Conservation (phyloP, 2,797 vertebrate genomes). For the Amphiprion clarkii region DNA sequence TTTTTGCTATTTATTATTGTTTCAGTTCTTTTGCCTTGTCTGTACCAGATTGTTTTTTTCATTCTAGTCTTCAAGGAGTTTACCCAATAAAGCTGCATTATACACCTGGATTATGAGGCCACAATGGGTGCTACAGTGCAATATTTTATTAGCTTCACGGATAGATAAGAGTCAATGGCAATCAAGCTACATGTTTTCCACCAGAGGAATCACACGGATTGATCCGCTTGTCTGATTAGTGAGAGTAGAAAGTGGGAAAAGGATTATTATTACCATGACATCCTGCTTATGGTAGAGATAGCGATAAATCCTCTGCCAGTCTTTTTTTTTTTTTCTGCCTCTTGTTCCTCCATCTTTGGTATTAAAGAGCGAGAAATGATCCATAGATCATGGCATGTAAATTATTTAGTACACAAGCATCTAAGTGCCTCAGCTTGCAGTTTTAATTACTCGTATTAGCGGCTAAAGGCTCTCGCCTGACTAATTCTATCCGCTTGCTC, state of each 20-base stretch:
- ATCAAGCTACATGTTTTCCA: slow-evolving; percentile 74
- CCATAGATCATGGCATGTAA: slow-evolving; percentile 87
- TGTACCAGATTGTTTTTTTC: slow-evolving; percentile 21
- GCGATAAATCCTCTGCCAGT: slow-evolving; percentile 82
- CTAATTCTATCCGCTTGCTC: slow-evolving; percentile 86
- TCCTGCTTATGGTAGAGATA: slow-evolving; percentile 78
- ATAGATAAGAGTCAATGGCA: slow-evolving; percentile 68
- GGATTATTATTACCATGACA: slow-evolving; percentile 83
- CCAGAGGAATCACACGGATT: slow-evolving; percentile 65
- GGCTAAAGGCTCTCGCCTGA: slow-evolving; percentile 87
- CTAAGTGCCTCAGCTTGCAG: slow-evolving; percentile 85
- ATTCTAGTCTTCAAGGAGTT: slow-evolving; percentile 62
- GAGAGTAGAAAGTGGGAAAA: slow-evolving; percentile 65
- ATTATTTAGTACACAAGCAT: slow-evolving; percentile 89
- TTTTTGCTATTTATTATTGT: slow-evolving; percentile 39
- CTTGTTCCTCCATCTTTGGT: slow-evolving; percentile 72
- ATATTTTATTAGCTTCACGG: slow-evolving; percentile 68
- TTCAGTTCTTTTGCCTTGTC: slow-evolving; percentile 29
- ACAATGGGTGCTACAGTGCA: slow-evolving; percentile 48
- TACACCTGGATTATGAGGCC: slow-evolving; percentile 78
- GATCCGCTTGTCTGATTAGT: slow-evolving; percentile 81
- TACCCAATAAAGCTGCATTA: slow-evolving; percentile 72
- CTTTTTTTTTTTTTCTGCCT: slow-evolving; percentile 44
- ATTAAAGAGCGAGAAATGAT: slow-evolving; percentile 84
- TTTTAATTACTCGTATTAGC: slow-evolving; percentile 91